A percentile compares a stretch with the other conserved stretches of the same genome.
phyloP scores from a whole-genome alignment of 35 echinoderm and acorn worm genomes.

The Nesometra sesokonis region DNA sequence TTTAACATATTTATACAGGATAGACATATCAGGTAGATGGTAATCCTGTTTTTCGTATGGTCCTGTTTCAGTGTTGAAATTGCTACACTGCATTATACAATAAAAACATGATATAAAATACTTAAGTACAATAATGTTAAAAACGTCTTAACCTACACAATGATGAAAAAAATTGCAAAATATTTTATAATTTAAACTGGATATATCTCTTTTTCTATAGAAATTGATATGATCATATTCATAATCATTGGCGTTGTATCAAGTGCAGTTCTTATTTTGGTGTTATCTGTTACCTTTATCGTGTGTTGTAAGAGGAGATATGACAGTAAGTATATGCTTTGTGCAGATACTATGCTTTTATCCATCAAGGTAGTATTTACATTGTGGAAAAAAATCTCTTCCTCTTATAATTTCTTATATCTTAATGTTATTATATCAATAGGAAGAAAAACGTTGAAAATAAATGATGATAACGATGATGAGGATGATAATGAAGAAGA shows the following conservation, averaged over 20 bases:
- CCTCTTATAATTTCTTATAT: no score
- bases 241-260: constrained; percentile 73
- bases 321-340: constrained; percentile 29
- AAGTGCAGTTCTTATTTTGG: constrained; percentile 50
- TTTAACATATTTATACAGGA: no score
- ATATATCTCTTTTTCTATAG: constrained; percentile 26
- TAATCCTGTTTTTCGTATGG: no score
- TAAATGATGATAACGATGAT: not conserved
- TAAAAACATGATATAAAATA: no score
- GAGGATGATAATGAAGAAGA: not conserved
- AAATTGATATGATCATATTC: constrained; percentile 68
- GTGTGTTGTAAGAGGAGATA: constrained; percentile 50
- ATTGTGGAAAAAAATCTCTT: no score
- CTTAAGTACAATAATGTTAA: no score
- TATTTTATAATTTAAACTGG: not conserved
- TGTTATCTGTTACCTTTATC: constrained; percentile 57
- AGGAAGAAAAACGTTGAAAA: not conserved
- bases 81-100: no score
- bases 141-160: no score
- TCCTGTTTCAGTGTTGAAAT: no score
- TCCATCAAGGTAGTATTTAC: no score
- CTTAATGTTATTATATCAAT: not conserved
- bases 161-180: no score
- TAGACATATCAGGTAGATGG: no score
- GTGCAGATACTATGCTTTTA: not conserved